Percentiles rank a stretch among this genome's conserved stretches.
These are phyloP conservation scores for Paraescarpia echinospica DNA, from an alignment of 1,140 invertebrate genomes.

Conservation along the genomic window DNA sequence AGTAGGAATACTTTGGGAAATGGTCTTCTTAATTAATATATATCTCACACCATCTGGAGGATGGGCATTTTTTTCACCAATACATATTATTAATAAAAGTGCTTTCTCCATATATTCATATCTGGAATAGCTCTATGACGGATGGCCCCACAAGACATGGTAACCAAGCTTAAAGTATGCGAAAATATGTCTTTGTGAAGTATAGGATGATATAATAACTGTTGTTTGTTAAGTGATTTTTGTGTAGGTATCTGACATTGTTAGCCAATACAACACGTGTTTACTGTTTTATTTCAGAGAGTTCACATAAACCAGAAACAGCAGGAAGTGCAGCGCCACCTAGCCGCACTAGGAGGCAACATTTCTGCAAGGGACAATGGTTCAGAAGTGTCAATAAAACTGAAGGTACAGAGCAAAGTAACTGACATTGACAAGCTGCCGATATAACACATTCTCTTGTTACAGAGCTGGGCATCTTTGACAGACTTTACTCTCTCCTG, in stretches of 20 bases:
- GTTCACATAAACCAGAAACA: neutral
- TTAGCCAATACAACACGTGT: too few relatives aligned
- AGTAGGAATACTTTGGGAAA: too few relatives aligned
- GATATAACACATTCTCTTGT: neutral
- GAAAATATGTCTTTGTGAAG: too few relatives aligned
- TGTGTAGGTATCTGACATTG: neutral
- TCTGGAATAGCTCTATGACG: too few relatives aligned
- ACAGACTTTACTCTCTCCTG: neutral
- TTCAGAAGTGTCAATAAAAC: neutral
- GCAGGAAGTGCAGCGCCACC: neutral
- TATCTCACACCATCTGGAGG: too few relatives aligned
- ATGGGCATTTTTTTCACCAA: too few relatives aligned
- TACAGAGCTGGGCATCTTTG: neutral
- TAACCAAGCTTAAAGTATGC: too few relatives aligned
- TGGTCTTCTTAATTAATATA: too few relatives aligned
- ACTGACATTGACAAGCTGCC: neutral
- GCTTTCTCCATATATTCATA: too few relatives aligned
- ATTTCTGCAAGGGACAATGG: neutral
- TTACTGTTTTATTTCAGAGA: neutral
- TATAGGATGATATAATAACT: too few relatives aligned
- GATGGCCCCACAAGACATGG: too few relatives aligned
- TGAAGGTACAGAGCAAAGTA: neutral
- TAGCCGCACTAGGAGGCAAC: neutral
- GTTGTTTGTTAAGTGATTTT: neutral
- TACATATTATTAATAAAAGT: too few relatives aligned